Conservation (phyloP, 1,140 invertebrate species). For the Acromyrmex charruanus region DNA sequence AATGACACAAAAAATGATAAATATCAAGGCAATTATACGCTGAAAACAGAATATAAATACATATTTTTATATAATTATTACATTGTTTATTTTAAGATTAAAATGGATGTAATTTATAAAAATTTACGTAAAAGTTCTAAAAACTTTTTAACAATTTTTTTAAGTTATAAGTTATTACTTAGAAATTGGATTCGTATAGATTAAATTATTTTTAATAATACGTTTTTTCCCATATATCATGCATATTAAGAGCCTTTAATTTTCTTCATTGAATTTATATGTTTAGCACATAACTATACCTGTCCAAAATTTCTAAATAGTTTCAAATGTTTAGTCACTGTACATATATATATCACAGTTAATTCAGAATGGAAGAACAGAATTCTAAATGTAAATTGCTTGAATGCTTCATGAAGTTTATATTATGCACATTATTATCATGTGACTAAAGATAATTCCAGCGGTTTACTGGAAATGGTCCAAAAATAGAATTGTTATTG, state of each 20-base stretch:
- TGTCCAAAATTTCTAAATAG: constrained; percentile 56
- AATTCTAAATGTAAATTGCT: constrained; percentile 50
- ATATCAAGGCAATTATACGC: neutral
- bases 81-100: neutral
- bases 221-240: neutral
- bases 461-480: neutral
- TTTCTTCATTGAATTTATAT: constrained; percentile 12
- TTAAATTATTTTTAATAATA: neutral
- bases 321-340: constrained; percentile 56
- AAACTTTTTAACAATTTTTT: neutral
- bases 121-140: neutral
- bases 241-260: neutral
- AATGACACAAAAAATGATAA: neutral
- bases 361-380: constrained; percentile 30
- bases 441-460: constrained; percentile 3
- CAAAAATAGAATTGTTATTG: constrained; percentile 8
- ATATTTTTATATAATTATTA: neutral
- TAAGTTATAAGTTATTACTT: too few relatives aligned
- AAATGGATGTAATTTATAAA: neutral
- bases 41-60: neutral
- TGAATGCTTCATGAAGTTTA: constrained; percentile 56
- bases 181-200: too few relatives aligned
- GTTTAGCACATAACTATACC: neutral
- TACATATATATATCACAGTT: constrained; percentile 57
- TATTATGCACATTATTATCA: constrained; percentile 45